Evolutionary conservation across 2,888 invertebrate genomes (phyloP).

Genomic region (Ectobius pallidus): DNA sequence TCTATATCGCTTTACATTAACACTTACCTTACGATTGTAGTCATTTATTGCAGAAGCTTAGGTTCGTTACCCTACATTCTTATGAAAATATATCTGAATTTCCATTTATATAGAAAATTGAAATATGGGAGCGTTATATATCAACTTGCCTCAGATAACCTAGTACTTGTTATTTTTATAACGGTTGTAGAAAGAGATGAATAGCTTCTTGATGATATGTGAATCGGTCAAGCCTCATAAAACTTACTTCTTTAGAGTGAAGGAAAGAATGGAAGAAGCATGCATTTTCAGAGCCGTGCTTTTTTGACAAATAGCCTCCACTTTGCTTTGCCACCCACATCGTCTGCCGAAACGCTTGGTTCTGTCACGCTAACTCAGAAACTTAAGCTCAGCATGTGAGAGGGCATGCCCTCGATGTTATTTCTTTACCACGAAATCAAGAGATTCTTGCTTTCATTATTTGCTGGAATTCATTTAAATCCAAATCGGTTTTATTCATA

Average conservation of each 20-base stretch:
- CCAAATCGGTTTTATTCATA: too few relatives aligned
- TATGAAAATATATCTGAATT: too few relatives aligned
- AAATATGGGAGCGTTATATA: too few relatives aligned
- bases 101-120: too few relatives aligned
- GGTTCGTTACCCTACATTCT: too few relatives aligned
- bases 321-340: background rate
- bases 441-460: too few relatives aligned
- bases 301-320: background rate
- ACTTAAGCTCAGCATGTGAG: background rate
- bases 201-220: background rate
- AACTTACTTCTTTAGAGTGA: background rate
- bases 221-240: background rate
- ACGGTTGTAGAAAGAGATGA: background rate
- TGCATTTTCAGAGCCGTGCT: background rate
- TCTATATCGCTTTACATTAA: too few relatives aligned
- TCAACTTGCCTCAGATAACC: too few relatives aligned
- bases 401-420: background rate
- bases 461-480: too few relatives aligned
- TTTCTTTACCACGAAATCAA: constrained; percentile 8
- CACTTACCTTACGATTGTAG: too few relatives aligned
- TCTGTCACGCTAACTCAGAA: background rate
- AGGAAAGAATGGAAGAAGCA: background rate
- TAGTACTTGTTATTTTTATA: too few relatives aligned
- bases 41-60: too few relatives aligned
- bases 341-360: background rate